Evolutionary conservation across 2,797 vertebrate species (phyloP).

Genomic region (Catamblyrhynchus diadema): DNA sequence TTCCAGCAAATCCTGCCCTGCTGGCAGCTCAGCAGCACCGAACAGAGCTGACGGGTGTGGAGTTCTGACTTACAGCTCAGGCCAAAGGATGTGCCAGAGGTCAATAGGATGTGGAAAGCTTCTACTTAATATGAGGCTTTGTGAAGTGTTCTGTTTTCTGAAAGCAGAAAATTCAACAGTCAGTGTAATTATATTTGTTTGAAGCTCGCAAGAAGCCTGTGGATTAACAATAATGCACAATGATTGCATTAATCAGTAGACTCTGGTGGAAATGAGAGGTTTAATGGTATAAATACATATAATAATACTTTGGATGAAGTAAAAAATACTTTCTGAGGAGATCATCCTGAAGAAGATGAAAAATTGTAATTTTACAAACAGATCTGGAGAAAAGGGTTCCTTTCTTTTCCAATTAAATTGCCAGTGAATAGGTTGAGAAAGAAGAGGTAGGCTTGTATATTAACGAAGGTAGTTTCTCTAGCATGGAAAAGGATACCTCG

Average conservation of each 20-base stretch:
- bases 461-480: not conserved
- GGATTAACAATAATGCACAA: not conserved
- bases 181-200: not conserved
- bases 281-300: not conserved
- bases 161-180: conserved; percentile 21
- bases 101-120: not conserved
- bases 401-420: not conserved
- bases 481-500: not conserved
- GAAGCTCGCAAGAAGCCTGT: not conserved
- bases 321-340: not conserved
- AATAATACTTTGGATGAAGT: not conserved
- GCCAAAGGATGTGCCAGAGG: not conserved
- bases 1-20: fast-evolving
- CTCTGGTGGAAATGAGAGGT: not conserved
- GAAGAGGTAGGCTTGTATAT: not conserved
- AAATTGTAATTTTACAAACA: not conserved
- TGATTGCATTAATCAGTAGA: conserved; percentile 26
- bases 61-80: not conserved
- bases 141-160: conserved; percentile 11
- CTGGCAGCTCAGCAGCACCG: not conserved
- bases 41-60: not conserved
- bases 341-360: not conserved
- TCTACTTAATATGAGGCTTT: not conserved
- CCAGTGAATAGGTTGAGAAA: not conserved
- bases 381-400: not conserved